Percentiles rank a stretch among this genome's conserved stretches.
Conservation (phyloP, 2,113 vertebrate genomes). For the Elgaria multicarinata region DNA sequence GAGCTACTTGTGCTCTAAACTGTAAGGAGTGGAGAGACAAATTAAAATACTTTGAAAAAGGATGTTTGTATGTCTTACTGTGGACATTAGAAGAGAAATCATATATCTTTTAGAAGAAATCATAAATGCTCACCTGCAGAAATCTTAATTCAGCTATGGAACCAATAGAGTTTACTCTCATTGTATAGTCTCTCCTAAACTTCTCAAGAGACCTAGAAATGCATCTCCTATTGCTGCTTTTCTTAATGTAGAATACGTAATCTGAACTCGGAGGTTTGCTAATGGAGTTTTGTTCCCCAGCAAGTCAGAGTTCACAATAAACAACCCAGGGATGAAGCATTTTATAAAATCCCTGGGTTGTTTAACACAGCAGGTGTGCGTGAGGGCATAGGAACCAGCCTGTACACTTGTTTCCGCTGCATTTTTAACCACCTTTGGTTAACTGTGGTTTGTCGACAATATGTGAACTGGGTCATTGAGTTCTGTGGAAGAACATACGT, state of each 20-base stretch:
- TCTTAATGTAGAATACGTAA: background rate
- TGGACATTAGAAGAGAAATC: conserved; percentile 21
- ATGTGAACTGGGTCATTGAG: background rate
- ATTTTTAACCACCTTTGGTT: too few species aligned
- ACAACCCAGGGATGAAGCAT: too few species aligned
- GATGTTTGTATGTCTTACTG: conserved; percentile 50
- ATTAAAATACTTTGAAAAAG: conserved; percentile 70
- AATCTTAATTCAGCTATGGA: background rate
- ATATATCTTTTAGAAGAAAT: background rate
- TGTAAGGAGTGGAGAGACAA: conserved; percentile 61
- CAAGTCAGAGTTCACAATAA: too few species aligned
- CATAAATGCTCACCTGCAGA: too few species aligned
- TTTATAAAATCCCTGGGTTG: too few species aligned
- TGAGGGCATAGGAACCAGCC: too few species aligned
- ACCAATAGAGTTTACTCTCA: background rate
- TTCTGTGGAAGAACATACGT: background rate
- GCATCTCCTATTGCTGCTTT: background rate
- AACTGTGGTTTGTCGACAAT: too few species aligned
- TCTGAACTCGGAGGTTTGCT: too few species aligned
- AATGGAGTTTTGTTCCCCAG: too few species aligned
- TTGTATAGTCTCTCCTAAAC: background rate
- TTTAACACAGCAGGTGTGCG: too few species aligned
- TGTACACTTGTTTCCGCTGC: too few species aligned
- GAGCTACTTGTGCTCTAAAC: conserved; percentile 57
- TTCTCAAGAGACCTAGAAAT: background rate